phyloP scores from a whole-genome alignment of 2,113 vertebrate species.

The Plectropomus leopardus region DNA sequence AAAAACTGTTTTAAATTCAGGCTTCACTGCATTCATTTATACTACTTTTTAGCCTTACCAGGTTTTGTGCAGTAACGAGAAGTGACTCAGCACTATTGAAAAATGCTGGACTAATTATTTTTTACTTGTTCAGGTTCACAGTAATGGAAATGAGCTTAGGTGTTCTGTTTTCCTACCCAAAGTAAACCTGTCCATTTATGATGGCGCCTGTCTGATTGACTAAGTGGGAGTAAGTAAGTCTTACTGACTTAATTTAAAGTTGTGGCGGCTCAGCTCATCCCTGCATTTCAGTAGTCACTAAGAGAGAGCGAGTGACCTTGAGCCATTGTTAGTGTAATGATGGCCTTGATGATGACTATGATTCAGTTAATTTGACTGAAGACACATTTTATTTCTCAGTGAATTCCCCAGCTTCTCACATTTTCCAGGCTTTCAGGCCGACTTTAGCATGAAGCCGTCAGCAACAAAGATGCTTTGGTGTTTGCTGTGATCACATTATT shows the following conservation, averaged over 20 bases:
- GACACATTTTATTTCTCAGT: neutral
- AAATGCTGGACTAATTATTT: slow-evolving; percentile 22
- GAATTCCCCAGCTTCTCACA: too few species aligned
- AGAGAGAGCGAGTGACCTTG: neutral
- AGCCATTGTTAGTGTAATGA: too few species aligned
- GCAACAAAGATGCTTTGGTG: slow-evolving; percentile 36
- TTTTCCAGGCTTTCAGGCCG: slow-evolving; percentile 11
- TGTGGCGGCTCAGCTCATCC: neutral
- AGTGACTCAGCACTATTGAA: slow-evolving; percentile 23
- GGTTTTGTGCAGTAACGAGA: neutral
- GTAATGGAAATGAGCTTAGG: neutral
- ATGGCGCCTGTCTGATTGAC: neutral
- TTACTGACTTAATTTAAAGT: neutral
- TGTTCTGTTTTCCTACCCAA: neutral
- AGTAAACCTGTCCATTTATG: neutral
- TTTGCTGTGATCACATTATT: slow-evolving; percentile 49
- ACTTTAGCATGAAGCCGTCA: slow-evolving; percentile 20
- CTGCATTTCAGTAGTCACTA: neutral
- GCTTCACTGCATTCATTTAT: neutral
- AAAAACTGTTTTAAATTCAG: neutral
- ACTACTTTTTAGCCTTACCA: neutral
- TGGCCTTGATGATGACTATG: neutral
- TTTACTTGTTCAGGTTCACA: slow-evolving; percentile 10
- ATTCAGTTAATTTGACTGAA: neutral
- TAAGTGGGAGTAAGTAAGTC: neutral